Conservation (phyloP, 2,888 invertebrate genomes). For the Drosophila koepferae region DNA sequence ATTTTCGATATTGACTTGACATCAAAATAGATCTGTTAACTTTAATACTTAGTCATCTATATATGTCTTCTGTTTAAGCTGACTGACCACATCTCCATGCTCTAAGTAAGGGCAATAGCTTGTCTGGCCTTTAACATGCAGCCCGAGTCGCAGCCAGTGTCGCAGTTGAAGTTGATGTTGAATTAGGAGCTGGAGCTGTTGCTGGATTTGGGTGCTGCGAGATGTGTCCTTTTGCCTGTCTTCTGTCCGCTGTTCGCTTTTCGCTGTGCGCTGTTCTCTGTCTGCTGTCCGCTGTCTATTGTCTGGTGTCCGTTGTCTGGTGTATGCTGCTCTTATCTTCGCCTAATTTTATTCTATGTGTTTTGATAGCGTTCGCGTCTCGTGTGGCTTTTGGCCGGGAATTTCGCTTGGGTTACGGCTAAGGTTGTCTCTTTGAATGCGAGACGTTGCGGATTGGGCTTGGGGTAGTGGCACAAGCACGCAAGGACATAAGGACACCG, state of each 20-base stretch:
- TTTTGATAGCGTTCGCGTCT: slow-evolving; percentile 44
- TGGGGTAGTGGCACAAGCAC: background rate
- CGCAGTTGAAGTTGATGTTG: slow-evolving; percentile 9
- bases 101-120: slow-evolving; percentile 6
- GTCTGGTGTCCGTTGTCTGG: background rate
- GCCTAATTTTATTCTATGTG: slow-evolving; percentile 38
- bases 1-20: too few relatives aligned
- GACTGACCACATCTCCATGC: background rate
- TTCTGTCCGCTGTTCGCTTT: background rate
- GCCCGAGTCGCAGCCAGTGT: slow-evolving; percentile 10
- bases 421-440: slow-evolving; percentile 2
- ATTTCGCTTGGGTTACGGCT: slow-evolving; percentile 16
- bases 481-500: background rate
- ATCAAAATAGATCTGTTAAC: too few relatives aligned
- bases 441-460: background rate
- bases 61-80: background rate
- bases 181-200: background rate
- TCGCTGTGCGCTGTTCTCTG: background rate
- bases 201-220: background rate
- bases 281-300: background rate
- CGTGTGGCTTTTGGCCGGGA: slow-evolving; percentile 24
- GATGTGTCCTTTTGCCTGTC: slow-evolving; percentile 24
- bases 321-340: slow-evolving; percentile 32
- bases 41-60: too few relatives aligned
- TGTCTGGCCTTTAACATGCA: slow-evolving; percentile 6